A percentile compares a stretch with the other conserved stretches of the same genome.
Conservation (phyloP, 2,888 invertebrate species). For the Cryptus armator region DNA sequence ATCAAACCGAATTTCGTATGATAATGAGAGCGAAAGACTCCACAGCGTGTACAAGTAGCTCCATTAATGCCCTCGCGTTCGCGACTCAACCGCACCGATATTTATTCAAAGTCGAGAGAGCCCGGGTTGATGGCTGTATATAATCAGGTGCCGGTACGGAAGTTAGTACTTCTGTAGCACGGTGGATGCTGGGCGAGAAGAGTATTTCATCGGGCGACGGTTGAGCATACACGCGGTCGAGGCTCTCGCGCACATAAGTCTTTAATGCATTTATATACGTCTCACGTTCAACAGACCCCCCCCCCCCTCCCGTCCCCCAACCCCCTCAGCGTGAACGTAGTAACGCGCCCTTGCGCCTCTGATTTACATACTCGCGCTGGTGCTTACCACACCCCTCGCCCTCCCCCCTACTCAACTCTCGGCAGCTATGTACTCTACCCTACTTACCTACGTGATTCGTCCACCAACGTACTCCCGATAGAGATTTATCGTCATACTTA, state of each 20-base stretch:
- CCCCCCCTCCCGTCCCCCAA: no score
- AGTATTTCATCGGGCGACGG: conserved; percentile 28
- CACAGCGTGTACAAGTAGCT: conserved; percentile 7
- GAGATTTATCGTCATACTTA: conserved; percentile 33
- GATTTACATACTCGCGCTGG: conserved; percentile 44
- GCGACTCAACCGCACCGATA: conserved; percentile 20
- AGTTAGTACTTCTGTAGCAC: not conserved
- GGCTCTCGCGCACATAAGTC: conserved; percentile 24
- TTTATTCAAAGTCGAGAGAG: conserved; percentile 33
- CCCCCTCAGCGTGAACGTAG: conserved; percentile 14
- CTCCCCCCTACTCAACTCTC: not conserved
- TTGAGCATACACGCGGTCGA: conserved; percentile 26
- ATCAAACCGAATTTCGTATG: conserved; percentile 39
- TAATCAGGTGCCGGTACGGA: conserved; percentile 26
- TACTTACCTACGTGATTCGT: conserved; percentile 44
- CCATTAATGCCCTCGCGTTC: conserved; percentile 7
- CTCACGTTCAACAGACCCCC: conserved; percentile 45
- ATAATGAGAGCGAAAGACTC: conserved; percentile 23
- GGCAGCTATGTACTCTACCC: conserved; percentile 30
- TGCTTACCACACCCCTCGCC: conserved; percentile 21
- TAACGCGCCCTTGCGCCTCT: conserved; percentile 32
- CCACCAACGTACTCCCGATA: conserved; percentile 30
- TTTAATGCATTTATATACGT: conserved; percentile 53
- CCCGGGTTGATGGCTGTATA: conserved; percentile 18
- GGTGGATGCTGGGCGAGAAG: not conserved